A percentile compares a stretch with the other conserved stretches of the same genome.
These are phyloP conservation scores for Jaculus jaculus DNA, from an alignment of 2,113 vertebrate genomes.

Conservation along the genomic window DNA sequence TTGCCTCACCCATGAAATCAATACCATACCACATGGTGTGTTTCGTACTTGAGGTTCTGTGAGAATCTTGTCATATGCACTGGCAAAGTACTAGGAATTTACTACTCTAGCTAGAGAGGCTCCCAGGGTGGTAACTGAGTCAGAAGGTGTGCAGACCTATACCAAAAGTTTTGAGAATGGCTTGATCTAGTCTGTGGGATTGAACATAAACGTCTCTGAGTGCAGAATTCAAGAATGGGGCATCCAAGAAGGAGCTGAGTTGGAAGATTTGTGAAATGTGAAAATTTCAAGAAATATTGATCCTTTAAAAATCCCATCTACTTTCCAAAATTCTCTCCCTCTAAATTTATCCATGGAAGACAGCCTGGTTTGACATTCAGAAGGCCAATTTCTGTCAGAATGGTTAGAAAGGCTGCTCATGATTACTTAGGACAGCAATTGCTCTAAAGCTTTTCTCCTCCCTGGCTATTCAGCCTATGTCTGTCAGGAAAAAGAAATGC, in stretches of 20 bases:
- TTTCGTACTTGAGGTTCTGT: background rate
- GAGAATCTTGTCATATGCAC: background rate
- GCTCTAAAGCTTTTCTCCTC: conserved; percentile 41
- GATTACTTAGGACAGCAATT: conserved; percentile 61
- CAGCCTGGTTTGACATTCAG: background rate
- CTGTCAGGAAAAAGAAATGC: conserved; percentile 54
- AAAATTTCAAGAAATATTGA: background rate
- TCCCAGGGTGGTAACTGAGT: background rate
- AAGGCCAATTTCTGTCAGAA: conserved; percentile 1
- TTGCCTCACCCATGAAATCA: conserved; percentile 2
- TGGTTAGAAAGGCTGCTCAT: conserved; percentile 3
- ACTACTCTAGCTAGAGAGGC: background rate
- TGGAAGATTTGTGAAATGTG: background rate
- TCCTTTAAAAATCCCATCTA: background rate
- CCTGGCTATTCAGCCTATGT: conserved; percentile 39
- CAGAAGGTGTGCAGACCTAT: background rate
- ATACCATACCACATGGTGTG: background rate
- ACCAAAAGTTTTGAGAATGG: background rate
- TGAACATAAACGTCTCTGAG: background rate
- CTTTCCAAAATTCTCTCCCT: rapidly evolving
- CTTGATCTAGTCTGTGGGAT: background rate
- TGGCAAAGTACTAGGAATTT: background rate
- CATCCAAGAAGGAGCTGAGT: background rate
- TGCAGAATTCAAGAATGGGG: background rate
- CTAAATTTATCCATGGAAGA: background rate